Percentiles rank a stretch among this genome's conserved stretches.
Evolutionary conservation across 2,113 vertebrate genomes (phyloP).

Genomic region (Chionodraco myersi): DNA sequence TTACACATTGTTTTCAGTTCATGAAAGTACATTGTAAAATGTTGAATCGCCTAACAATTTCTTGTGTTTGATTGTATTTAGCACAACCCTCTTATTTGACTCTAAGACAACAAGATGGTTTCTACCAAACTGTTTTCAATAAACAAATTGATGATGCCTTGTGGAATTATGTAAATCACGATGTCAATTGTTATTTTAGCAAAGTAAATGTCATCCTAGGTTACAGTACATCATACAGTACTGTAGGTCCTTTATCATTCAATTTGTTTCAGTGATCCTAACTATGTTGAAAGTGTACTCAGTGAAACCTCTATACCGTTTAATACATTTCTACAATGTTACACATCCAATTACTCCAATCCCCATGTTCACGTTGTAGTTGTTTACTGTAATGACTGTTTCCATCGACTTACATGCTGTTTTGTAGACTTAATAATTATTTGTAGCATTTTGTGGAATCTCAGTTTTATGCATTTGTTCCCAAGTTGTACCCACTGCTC

Average conservation of each 20-base stretch:
- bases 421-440: conserved; percentile 25
- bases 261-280: background rate
- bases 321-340: background rate
- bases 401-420: conserved; percentile 1
- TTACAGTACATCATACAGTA: background rate
- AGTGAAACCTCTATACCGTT: background rate
- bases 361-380: background rate
- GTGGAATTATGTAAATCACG: background rate
- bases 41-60: too few relatives aligned
- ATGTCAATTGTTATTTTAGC: background rate
- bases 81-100: too few relatives aligned
- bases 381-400: conserved; percentile 10
- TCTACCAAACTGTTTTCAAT: too few relatives aligned
- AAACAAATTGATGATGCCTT: background rate
- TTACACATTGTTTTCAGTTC: too few relatives aligned
- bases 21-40: too few relatives aligned
- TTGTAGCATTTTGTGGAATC: conserved; percentile 23
- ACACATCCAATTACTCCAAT: background rate
- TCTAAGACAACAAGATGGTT: too few relatives aligned
- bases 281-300: background rate
- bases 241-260: background rate
- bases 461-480: conserved; percentile 36
- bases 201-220: background rate
- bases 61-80: too few relatives aligned
- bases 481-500: conserved; percentile 24